Evolutionary conservation across 2,797 vertebrate genomes (phyloP).

Genomic region (Triplophysa yarkandensis): DNA sequence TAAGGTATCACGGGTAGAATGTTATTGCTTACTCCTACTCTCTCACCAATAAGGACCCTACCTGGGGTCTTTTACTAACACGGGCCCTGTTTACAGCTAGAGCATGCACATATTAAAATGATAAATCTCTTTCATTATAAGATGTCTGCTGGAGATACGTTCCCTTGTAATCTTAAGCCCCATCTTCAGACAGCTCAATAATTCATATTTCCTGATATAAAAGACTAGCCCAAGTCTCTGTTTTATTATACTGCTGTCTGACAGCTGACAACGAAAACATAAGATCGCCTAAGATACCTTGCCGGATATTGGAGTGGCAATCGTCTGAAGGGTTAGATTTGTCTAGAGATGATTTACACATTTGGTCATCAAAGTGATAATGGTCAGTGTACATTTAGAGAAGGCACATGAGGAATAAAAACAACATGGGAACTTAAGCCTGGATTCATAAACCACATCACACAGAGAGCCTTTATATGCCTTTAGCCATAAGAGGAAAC

Average conservation of each 20-base stretch:
- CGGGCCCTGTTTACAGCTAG: slow-evolving; percentile 51
- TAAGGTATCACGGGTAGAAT: slow-evolving; percentile 39
- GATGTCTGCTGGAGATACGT: slow-evolving; percentile 60
- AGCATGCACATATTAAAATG: slow-evolving; percentile 64
- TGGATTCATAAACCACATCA: slow-evolving; percentile 18
- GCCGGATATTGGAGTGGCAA: slow-evolving; percentile 57
- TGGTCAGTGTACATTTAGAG: slow-evolving; percentile 33
- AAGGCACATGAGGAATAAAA: slow-evolving; percentile 1
- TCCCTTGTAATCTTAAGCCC: slow-evolving; percentile 60
- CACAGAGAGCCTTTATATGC: neutral
- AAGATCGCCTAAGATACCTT: slow-evolving; percentile 49
- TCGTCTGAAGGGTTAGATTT: slow-evolving; percentile 56
- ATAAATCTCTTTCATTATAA: slow-evolving; percentile 64
- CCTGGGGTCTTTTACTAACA: slow-evolving; percentile 44
- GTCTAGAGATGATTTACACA: slow-evolving; percentile 43
- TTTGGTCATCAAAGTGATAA: slow-evolving; percentile 46
- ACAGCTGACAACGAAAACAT: slow-evolving; percentile 59
- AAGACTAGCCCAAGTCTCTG: slow-evolving; percentile 58
- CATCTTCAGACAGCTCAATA: slow-evolving; percentile 61
- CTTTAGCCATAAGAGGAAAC: neutral
- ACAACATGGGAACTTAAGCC: slow-evolving; percentile 1
- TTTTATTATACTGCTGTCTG: slow-evolving; percentile 56
- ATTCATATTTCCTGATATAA: slow-evolving; percentile 64
- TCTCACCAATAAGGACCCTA: slow-evolving; percentile 54
- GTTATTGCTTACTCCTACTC: slow-evolving; percentile 47